Evolutionary conservation across 2,888 invertebrate genomes (phyloP).

Genomic region (Digitonthophagus gazella): DNA sequence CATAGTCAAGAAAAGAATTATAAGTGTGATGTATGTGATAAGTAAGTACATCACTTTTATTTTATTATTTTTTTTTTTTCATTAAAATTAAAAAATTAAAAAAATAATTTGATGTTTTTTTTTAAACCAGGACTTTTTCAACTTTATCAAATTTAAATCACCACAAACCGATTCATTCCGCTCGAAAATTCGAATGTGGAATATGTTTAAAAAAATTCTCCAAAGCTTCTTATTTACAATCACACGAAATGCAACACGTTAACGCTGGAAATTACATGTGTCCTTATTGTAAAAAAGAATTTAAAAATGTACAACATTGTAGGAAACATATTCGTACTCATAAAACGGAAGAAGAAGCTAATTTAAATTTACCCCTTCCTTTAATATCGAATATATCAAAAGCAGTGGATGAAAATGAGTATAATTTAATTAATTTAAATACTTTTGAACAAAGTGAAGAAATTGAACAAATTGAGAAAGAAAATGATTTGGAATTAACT

Average conservation of each 20-base stretch:
- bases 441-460: too few species aligned
- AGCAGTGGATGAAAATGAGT: too few species aligned
- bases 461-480: background rate
- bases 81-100: background rate
- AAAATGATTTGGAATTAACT: background rate
- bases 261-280: slow-evolving; percentile 56
- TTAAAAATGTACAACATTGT: slow-evolving; percentile 60
- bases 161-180: slow-evolving; percentile 45
- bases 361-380: background rate
- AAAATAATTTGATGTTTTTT: too few species aligned
- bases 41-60: slow-evolving; percentile 36
- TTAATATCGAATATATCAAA: background rate
- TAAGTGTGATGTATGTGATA: slow-evolving; percentile 46
- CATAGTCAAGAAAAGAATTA: slow-evolving; percentile 47
- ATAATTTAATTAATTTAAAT: background rate
- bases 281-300: slow-evolving; percentile 61
- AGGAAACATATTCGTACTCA: slow-evolving; percentile 66
- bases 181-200: slow-evolving; percentile 45
- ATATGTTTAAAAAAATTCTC: slow-evolving; percentile 48
- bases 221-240: slow-evolving; percentile 45
- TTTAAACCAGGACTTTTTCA: slow-evolving; percentile 39
- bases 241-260: slow-evolving; percentile 48
- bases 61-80: slow-evolving; percentile 4
- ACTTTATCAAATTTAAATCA: slow-evolving; percentile 42
- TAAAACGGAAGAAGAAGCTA: slow-evolving; percentile 51